Percentiles rank a stretch among this genome's conserved stretches.
These are phyloP conservation scores for Halcyon leucocephala DNA, from an alignment of 2,797 vertebrate genomes.

Conservation along the genomic window DNA sequence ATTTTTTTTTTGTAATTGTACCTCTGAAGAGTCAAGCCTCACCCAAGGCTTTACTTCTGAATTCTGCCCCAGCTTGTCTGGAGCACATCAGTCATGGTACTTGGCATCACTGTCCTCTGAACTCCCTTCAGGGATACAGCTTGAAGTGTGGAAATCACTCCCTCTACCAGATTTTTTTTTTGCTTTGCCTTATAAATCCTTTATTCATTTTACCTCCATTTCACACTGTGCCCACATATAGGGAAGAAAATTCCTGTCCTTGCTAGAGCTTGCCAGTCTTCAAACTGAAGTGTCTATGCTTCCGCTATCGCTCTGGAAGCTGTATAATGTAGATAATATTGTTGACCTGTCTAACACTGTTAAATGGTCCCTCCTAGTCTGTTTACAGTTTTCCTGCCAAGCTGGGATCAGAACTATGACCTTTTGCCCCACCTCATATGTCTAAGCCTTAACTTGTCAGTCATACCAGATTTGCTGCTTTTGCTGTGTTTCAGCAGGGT, in stretches of 20 bases:
- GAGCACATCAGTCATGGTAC: not conserved
- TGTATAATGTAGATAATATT: constrained; percentile 55
- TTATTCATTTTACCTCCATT: constrained; percentile 10
- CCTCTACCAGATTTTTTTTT: not conserved
- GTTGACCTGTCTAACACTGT: constrained; percentile 69
- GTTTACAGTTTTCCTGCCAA: constrained; percentile 69
- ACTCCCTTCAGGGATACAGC: not conserved
- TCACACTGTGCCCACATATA: not conserved
- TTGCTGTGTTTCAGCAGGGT: constrained; percentile 61
- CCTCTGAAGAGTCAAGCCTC: not conserved
- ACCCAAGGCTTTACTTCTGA: not conserved
- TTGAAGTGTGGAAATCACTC: not conserved
- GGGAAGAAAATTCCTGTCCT: constrained; percentile 13
- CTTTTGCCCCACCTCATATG: constrained; percentile 67
- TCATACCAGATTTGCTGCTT: constrained; percentile 69
- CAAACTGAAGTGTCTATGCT: not conserved
- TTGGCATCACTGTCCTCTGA: not conserved
- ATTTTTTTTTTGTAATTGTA: not conserved
- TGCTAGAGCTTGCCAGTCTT: not conserved
- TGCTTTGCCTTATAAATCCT: not conserved
- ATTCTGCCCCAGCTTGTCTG: not conserved
- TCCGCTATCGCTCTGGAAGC: constrained; percentile 32
- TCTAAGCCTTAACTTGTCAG: constrained; percentile 73
- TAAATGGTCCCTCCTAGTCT: constrained; percentile 69
- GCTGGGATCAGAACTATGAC: constrained; percentile 68